Evolutionary conservation across 2,113 vertebrate genomes (phyloP).

Genomic region (Labeo rohita): DNA sequence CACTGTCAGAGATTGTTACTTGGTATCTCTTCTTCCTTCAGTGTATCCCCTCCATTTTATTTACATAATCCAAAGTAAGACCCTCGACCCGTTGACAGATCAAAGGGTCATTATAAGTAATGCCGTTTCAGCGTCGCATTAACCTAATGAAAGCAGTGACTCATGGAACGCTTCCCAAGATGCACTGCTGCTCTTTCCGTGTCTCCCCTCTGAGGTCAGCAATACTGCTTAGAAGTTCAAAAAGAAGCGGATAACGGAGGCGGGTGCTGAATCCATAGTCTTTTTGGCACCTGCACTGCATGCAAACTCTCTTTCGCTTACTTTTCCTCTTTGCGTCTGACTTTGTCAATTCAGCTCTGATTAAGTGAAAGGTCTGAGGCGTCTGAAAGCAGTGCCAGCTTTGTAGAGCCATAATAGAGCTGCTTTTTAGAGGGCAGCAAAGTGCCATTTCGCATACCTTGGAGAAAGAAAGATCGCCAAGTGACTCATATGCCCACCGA

Average conservation of each 20-base stretch:
- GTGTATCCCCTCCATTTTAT: neutral
- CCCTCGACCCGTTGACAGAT: slow-evolving; percentile 21
- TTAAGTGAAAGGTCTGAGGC: slow-evolving; percentile 20
- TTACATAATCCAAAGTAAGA: slow-evolving; percentile 15
- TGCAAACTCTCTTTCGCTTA: neutral
- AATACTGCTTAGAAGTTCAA: slow-evolving; percentile 26
- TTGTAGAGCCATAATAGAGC: neutral
- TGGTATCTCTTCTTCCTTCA: neutral
- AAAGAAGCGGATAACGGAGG: neutral
- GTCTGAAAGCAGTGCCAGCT: slow-evolving; percentile 14
- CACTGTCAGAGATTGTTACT: slow-evolving; percentile 12
- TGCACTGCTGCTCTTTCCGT: slow-evolving; percentile 20
- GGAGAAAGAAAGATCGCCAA: neutral
- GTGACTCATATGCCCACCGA: slow-evolving; percentile 8
- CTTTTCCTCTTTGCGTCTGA: slow-evolving; percentile 15
- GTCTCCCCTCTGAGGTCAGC: slow-evolving; percentile 24
- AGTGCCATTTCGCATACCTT: neutral
- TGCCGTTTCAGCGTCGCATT: slow-evolving; percentile 15
- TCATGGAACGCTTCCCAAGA: slow-evolving; percentile 49
- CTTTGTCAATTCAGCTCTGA: slow-evolving; percentile 16
- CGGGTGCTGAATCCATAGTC: neutral
- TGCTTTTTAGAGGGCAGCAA: neutral
- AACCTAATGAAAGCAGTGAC: slow-evolving; percentile 55
- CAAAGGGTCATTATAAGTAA: slow-evolving; percentile 50
- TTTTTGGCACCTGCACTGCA: slow-evolving; percentile 23